Conservation (phyloP, 1,140 invertebrate genomes). For the Protaetia brevitarsis region DNA sequence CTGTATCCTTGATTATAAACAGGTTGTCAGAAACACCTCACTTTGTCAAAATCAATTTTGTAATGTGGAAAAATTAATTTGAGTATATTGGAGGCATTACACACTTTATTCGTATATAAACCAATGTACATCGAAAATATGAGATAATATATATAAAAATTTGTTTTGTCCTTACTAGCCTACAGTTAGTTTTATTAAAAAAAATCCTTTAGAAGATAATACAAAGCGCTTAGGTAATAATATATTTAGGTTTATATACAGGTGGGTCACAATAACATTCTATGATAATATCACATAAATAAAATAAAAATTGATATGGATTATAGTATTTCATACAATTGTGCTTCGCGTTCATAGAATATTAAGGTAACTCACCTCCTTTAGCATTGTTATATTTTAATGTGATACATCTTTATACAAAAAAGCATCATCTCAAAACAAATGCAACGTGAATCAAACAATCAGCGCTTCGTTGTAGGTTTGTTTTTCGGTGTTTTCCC, state of each 20-base stretch:
- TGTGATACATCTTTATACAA: slow-evolving; percentile 14
- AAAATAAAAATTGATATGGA: not conserved
- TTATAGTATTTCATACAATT: not conserved
- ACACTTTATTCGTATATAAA: slow-evolving; percentile 19
- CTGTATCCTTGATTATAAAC: not conserved
- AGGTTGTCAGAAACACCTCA: not conserved
- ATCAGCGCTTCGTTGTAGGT: not conserved
- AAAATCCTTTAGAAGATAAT: not conserved
- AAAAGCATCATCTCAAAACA: slow-evolving; percentile 14
- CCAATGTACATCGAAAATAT: slow-evolving; percentile 9
- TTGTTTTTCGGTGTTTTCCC: slow-evolving; percentile 8
- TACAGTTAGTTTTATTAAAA: slow-evolving; percentile 19
- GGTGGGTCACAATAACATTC: slow-evolving; percentile 12
- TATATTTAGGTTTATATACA: slow-evolving; percentile 14
- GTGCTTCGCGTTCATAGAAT: not conserved
- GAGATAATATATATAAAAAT: slow-evolving; percentile 20
- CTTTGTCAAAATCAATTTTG: not conserved
- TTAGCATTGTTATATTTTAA: not conserved
- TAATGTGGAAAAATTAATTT: not conserved
- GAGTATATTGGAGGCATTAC: not conserved
- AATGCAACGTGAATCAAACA: slow-evolving; percentile 2
- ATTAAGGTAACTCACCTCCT: not conserved
- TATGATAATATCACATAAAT: not conserved
- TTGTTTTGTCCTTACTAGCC: slow-evolving; percentile 14
- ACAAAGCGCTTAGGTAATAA: slow-evolving; percentile 14